A percentile compares a stretch with the other conserved stretches of the same genome.
Conservation (phyloP, 2,888 invertebrate genomes). For the Orthosia cruda region DNA sequence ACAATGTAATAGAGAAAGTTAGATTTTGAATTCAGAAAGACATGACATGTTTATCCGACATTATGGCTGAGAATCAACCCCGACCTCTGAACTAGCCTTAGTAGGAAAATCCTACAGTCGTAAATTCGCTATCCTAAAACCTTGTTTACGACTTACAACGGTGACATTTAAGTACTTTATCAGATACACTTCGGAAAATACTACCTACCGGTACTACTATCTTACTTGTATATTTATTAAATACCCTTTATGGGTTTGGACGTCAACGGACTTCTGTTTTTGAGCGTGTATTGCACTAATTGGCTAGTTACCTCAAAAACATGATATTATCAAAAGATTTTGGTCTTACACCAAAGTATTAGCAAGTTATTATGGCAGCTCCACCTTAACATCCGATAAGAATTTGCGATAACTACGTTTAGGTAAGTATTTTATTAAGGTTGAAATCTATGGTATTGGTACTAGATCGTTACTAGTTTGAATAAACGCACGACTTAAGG, state of each 20-base stretch:
- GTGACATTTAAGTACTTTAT: conserved; percentile 51
- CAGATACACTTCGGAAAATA: conserved; percentile 55
- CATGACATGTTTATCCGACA: neutral
- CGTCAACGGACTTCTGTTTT: conserved; percentile 21
- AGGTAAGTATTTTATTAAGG: neutral
- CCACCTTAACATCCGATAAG: neutral
- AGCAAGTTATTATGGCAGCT: neutral
- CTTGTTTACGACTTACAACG: conserved; percentile 44
- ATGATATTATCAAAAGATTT: conserved; percentile 17
- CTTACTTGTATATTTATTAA: conserved; percentile 37
- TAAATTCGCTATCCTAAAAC: conserved; percentile 50
- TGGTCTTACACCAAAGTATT: conserved; percentile 1
- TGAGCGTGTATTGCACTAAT: conserved; percentile 32
- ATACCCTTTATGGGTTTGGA: conserved; percentile 28
- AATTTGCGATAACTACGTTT: neutral
- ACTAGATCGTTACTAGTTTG: neutral
- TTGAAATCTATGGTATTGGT: neutral
- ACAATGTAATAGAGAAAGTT: conserved; percentile 4
- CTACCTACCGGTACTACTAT: conserved; percentile 21
- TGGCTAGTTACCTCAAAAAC: conserved; percentile 27
- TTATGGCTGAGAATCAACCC: neutral
- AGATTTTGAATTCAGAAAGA: neutral
- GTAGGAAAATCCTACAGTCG: conserved; percentile 20
- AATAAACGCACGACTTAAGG: no score
- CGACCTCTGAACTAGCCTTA: conserved; percentile 46